Evolutionary conservation across 2,888 invertebrate species (phyloP), one percentile per base, ranked within the genome.

Genomic region (Selenia dentaria): DNA sequence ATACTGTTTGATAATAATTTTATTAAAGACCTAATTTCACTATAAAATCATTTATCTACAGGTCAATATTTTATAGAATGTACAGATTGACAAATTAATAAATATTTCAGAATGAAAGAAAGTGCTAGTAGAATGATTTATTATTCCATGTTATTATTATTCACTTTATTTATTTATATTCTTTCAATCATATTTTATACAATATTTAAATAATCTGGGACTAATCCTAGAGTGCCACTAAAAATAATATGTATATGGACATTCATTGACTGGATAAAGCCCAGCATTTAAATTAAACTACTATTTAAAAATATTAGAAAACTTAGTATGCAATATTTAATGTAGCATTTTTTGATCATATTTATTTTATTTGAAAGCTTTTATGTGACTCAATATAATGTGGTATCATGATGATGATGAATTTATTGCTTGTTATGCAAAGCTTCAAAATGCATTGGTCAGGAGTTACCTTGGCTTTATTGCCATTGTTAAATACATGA

Each of bases 341-440:
- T 70, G 83, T 85, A 83, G 86, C 77, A 83, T 83, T 83, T 83
- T 85, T 86, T 87, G 81, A 85, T 84, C 80, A 84, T 83, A 85
- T 80, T 75, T 80, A n/a, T n/a, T 84, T 85, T 82, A 80, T 80
- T 84, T 76, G 75, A 75, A 74, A 78, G 84, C 86, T 87, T 84
- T n/a, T 82, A 82, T 74, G 80, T 82, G 81, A 85, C 69, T 83
- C 79, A 80, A 79, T 80, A 83, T 76, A 79, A 82, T 77, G 71
- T 79, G 76, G 79, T 81, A 79, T 37, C 77, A 83, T 71, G 69
- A 75, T 79, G 70, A 83, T 71, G 69, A 75, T 79, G 70, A 73
- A 79, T 75, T 22, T 79, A 78, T 78, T 74, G 77, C 79, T 81
- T 60, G 72, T 77, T 80, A 76, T 74, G 62, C 68, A 71, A 75